Percentiles rank a stretch among this genome's conserved stretches.
Evolutionary conservation across 2,888 invertebrate species (phyloP).

Genomic region (Oscheius sp.): DNA sequence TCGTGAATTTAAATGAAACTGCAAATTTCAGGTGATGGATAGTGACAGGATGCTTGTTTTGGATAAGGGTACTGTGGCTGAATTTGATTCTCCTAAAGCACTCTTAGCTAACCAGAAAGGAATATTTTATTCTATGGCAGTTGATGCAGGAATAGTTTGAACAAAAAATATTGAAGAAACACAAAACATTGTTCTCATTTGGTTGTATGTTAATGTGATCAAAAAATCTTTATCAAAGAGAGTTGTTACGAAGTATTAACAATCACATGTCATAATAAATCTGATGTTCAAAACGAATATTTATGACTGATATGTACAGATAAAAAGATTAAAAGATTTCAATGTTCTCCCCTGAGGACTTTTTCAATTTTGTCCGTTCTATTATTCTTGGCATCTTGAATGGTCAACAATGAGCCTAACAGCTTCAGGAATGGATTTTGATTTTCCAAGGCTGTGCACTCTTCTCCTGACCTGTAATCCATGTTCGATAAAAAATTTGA

Average conservation of each 20-base stretch:
- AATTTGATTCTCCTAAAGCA: slow-evolving; percentile 58
- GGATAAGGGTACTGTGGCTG: slow-evolving; percentile 56
- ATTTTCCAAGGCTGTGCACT: slow-evolving; percentile 62
- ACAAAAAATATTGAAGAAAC: slow-evolving; percentile 10
- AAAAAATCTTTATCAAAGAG: slow-evolving; percentile 5
- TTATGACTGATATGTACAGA: slow-evolving; percentile 1
- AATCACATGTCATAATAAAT: slow-evolving; percentile 30
- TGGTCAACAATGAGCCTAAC: slow-evolving; percentile 48
- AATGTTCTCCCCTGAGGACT: slow-evolving; percentile 48
- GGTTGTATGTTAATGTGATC: slow-evolving; percentile 27
- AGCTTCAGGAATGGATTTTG: slow-evolving; percentile 61
- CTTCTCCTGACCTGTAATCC: slow-evolving; percentile 46
- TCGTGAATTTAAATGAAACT: background rate
- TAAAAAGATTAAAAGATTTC: slow-evolving; percentile 38
- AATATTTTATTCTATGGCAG: slow-evolving; percentile 61
- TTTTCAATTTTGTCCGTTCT: slow-evolving; percentile 41
- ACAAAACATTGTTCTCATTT: background rate
- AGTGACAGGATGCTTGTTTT: slow-evolving; percentile 59
- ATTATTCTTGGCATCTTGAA: slow-evolving; percentile 52
- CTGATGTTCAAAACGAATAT: background rate
- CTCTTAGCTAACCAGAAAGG: slow-evolving; percentile 50
- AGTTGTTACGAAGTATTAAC: slow-evolving; percentile 29
- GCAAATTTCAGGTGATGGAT: slow-evolving; percentile 53
- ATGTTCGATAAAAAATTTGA: background rate
- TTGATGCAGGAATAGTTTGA: slow-evolving; percentile 45